A percentile compares a stretch with the other conserved stretches of the same genome.
Evolutionary conservation across 2,113 vertebrate species (phyloP).

Genomic region (Corythaixoides concolor): DNA sequence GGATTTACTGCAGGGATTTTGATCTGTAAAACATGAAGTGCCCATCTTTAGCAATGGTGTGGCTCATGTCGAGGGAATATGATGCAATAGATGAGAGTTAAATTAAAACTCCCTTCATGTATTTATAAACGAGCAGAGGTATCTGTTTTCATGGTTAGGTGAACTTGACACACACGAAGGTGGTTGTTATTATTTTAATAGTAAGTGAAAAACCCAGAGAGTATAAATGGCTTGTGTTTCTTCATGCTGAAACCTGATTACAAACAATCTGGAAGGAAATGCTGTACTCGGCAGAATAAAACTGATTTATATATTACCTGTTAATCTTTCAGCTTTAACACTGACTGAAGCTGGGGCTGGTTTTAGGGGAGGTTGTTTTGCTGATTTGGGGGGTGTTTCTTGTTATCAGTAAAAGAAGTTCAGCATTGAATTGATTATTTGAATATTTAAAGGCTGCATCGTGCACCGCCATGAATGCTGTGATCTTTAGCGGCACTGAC

Average conservation of each 20-base stretch:
- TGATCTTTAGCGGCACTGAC: conserved; percentile 69
- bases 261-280: not conserved
- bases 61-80: not conserved
- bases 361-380: not conserved
- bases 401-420: not conserved
- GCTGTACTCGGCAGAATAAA: not conserved
- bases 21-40: not conserved
- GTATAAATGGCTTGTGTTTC: not conserved
- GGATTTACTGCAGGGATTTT: not conserved
- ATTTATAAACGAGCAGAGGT: conserved; percentile 7
- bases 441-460: conserved; percentile 42
- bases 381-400: not conserved
- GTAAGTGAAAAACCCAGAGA: not conserved
- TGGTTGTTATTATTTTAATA: not conserved
- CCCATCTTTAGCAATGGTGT: not conserved
- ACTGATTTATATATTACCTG: not conserved
- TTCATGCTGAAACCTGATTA: not conserved
- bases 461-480: not conserved
- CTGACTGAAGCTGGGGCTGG: not conserved
- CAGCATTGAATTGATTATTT: conserved; percentile 37
- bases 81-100: conserved; percentile 11
- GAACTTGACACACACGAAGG: not conserved
- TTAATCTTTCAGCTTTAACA: not conserved
- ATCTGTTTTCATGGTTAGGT: conserved; percentile 18
- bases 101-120: conserved; percentile 27